phyloP scores from a whole-genome alignment of 2,797 vertebrate species.

The Molossus alvarezi region DNA sequence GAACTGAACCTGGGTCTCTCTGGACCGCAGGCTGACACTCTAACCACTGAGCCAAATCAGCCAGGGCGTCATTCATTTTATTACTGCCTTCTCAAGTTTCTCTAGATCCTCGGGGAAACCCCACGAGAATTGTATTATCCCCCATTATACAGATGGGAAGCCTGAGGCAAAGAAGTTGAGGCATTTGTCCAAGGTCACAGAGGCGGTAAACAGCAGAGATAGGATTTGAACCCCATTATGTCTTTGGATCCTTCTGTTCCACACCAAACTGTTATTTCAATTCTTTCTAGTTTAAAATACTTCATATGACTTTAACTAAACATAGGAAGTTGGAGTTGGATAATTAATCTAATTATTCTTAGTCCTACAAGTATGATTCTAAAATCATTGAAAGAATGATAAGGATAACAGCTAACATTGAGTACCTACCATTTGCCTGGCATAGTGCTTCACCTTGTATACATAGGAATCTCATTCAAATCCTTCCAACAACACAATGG shows the following conservation, averaged over 20 bases:
- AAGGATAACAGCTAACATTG: not conserved
- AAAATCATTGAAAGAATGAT: not conserved
- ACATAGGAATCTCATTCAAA: not conserved
- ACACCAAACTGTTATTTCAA: not conserved
- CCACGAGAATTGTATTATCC: not conserved
- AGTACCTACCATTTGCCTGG: not conserved
- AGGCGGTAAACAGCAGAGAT: not conserved
- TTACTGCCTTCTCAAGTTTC: not conserved
- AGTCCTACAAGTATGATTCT: not conserved
- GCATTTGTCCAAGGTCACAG: not conserved
- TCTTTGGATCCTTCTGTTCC: not conserved
- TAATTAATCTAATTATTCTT: not conserved
- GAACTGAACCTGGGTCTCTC: too few relatives aligned
- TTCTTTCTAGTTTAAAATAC: constrained; percentile 1
- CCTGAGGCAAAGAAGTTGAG: not conserved
- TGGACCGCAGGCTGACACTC: too few relatives aligned
- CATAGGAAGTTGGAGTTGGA: not conserved
- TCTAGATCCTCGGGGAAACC: not conserved
- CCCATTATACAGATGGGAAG: not conserved
- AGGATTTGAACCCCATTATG: not conserved
- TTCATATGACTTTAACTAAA: not conserved
- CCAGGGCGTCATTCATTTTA: not conserved
- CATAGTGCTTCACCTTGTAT: not conserved
- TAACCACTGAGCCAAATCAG: too few relatives aligned
- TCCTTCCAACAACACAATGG: not conserved